Evolutionary conservation across 2,888 invertebrate genomes (phyloP).

Genomic region (Pemphredon lugubris): DNA sequence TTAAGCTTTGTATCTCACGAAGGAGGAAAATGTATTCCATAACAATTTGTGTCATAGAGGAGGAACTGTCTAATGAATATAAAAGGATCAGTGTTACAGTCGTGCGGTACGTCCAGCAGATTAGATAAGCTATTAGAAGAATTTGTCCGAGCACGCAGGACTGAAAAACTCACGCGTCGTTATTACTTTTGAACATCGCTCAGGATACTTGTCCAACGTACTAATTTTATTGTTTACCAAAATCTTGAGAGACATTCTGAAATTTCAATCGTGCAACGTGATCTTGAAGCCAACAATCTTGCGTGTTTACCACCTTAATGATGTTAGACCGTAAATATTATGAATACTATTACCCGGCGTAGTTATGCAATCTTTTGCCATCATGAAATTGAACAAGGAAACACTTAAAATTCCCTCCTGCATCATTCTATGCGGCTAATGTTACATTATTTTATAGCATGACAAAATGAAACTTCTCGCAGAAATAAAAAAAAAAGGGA

Average conservation of each 20-base stretch:
- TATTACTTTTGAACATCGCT: neutral
- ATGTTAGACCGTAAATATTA: neutral
- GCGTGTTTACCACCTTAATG: neutral
- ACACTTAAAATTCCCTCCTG: neutral
- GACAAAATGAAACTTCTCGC: neutral
- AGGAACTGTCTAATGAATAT: neutral
- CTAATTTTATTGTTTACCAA: neutral
- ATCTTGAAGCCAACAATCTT: neutral
- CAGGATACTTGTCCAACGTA: neutral
- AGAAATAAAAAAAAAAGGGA: neutral
- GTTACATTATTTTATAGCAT: conserved; percentile 8
- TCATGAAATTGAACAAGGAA: neutral
- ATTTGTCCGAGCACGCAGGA: neutral
- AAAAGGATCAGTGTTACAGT: neutral
- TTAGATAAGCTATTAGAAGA: neutral
- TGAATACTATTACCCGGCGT: neutral
- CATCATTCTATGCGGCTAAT: neutral
- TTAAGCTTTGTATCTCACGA: no score
- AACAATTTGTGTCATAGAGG: no score
- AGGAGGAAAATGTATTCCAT: no score
- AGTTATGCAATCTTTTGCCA: conserved; percentile 13
- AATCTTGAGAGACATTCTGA: neutral
- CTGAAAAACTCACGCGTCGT: neutral
- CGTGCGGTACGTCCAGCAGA: neutral
- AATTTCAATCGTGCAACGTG: neutral